phyloP scores from a whole-genome alignment of 2,113 vertebrate species.

The Pseudorectes ferrugineus region DNA sequence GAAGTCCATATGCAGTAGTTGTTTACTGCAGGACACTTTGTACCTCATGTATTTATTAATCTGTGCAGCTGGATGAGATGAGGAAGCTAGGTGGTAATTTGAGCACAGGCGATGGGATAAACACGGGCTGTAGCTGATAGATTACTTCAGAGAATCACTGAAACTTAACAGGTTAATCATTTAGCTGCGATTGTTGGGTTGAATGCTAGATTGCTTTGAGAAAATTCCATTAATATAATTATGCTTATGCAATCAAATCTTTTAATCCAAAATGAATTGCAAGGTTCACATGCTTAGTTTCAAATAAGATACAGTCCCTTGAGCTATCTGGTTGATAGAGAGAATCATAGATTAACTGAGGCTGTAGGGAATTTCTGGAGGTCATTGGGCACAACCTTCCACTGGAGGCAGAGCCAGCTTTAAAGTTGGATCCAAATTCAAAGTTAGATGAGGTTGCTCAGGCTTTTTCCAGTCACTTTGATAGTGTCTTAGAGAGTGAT shows the following conservation, averaged over 20 bases:
- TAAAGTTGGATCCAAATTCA: not conserved
- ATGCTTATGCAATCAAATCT: not conserved
- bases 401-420: not conserved
- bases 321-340: not conserved
- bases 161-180: conserved; percentile 2
- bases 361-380: not conserved
- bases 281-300: not conserved
- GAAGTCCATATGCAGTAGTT: not conserved
- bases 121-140: not conserved
- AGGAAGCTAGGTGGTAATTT: not conserved
- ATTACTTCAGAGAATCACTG: not conserved
- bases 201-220: conserved; percentile 3
- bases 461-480: not conserved
- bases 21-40: not conserved
- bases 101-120: not conserved
- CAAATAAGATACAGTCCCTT: not conserved
- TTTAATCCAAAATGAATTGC: not conserved
- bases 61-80: not conserved
- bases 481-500: not conserved
- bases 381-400: not conserved
- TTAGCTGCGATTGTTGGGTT: not conserved
- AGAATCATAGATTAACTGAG: not conserved
- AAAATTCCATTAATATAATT: conserved; percentile 19
- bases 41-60: not conserved
- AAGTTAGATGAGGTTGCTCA: not conserved